Base-by-base conservation (phyloP, 2,888 invertebrate genomes). In the Melieria crassipennis region DNA sequence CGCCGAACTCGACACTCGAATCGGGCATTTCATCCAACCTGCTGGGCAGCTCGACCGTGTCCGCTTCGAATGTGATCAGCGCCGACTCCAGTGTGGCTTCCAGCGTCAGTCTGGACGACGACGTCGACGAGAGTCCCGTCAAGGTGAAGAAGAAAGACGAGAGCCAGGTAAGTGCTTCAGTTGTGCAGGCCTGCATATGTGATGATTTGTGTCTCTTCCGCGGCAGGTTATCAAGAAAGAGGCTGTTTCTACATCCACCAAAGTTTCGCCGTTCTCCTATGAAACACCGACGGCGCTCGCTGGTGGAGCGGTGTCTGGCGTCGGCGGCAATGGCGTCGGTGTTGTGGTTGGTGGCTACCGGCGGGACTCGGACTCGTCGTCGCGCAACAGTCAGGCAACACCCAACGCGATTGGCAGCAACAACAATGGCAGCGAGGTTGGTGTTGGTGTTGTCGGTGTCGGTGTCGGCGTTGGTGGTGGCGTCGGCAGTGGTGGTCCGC, bases 11-110 rank as follows among this genome's bases (percentile, higher is more conserved):
- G 3, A 86, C 87, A 48, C 75, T 87, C 74, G 87, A 87, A 73
- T 83, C 86, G 7, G 86, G 86, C 43, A 85, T 85, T 78, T 83
- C 84, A 78, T 88, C 76, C 81, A 93, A 92, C 79, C 92, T 92
- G 81, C 92, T 92, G 78, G 93, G 93, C 47, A 93, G 92, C 56
- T 93, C 92, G 79, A 93, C 93, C 82, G 90, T 87, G 46, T 86
- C 86, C 71, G 85, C 83, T 65, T 86, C 86, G 65, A 87, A 86
- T 79, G 88, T 79, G 86, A 89, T 85, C 85, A 89, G 82, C 86
- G 89, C 87, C 84, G 89, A 86, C 84, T 89, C 87, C 10, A 87
- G 87, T 72, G 87, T 87, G 30, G 87, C 87, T 65, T 87, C 87
- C 42, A 87, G 87, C 76, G 84, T 87, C n/a, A 87, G 87, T 69